A percentile compares a stretch with the other conserved stretches of the same genome.
phyloP scores from a whole-genome alignment of 64 coral and sea anemone genomes.

The Stichodactyla helianthus region DNA sequence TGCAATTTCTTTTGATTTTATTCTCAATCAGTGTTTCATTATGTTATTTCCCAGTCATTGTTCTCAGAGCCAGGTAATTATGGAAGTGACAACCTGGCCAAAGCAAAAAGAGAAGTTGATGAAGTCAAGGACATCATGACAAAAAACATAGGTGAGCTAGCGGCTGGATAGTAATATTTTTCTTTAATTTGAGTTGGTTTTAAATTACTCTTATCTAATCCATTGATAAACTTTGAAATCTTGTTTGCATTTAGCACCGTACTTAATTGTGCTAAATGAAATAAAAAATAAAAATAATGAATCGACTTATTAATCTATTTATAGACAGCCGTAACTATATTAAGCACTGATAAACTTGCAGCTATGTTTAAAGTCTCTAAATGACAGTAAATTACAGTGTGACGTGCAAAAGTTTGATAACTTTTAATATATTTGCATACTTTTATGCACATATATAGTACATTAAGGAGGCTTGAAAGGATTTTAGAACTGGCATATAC shows the following conservation, averaged over 20 bases:
- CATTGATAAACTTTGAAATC: neutral
- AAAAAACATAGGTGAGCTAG: constrained; percentile 86
- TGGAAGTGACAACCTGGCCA: constrained; percentile 51
- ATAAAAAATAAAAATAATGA: no score
- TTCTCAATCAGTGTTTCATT: neutral
- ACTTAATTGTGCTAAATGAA: no score
- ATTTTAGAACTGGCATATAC: no score
- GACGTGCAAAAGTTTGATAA: no score
- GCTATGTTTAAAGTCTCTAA: no score
- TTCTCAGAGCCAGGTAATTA: constrained; percentile 60
- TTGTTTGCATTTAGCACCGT: neutral
- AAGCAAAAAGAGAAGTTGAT: constrained; percentile 72
- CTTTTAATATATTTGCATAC: no score
- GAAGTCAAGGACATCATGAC: constrained; percentile 97
- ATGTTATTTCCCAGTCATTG: constrained; percentile 20
- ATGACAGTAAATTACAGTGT: no score
- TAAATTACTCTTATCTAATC: neutral
- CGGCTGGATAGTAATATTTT: neutral
- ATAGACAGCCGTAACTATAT: no score
- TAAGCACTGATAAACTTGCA: no score
- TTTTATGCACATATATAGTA: no score
- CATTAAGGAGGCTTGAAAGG: no score
- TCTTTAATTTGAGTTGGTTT: neutral
- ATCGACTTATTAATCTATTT: no score
- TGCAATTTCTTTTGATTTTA: neutral